These are phyloP conservation scores for Oxyteleia sp. DNA, from an alignment of 2,888 invertebrate genomes.

Conservation along the genomic window DNA sequence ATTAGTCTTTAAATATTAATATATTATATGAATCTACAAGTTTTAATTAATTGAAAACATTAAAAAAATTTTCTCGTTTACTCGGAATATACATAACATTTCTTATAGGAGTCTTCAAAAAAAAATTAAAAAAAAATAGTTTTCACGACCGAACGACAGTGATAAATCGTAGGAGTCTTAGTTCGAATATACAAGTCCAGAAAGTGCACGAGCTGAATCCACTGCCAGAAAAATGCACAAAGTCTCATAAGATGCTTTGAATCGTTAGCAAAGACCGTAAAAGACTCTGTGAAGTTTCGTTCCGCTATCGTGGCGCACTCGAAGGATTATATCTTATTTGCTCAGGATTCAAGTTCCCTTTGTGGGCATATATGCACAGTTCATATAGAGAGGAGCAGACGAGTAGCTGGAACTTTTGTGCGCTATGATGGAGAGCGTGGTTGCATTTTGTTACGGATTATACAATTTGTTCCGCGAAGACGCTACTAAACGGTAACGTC, in stretches of 20 bases:
- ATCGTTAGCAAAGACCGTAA: slow-evolving; percentile 63
- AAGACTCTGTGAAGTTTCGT: slow-evolving; percentile 65
- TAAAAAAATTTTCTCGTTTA: no score
- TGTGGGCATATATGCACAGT: slow-evolving; percentile 62
- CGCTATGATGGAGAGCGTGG: slow-evolving; percentile 35
- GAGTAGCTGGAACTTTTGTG: slow-evolving; percentile 57
- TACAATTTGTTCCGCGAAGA: slow-evolving; percentile 83
- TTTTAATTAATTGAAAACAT: no score
- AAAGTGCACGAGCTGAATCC: slow-evolving; percentile 19
- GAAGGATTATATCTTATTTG: slow-evolving; percentile 68
- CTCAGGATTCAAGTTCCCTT: slow-evolving; percentile 50
- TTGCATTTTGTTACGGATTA: slow-evolving; percentile 82
- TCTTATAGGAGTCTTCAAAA: no score
- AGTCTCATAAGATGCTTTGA: slow-evolving; percentile 53
- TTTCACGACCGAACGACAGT: slow-evolving; percentile 14
- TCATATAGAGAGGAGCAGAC: slow-evolving; percentile 39
- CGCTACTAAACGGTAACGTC: slow-evolving; percentile 48
- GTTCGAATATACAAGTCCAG: slow-evolving; percentile 27
- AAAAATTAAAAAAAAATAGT: slow-evolving; percentile 4
- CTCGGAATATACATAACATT: no score
- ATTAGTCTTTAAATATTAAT: no score
- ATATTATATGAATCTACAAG: no score
- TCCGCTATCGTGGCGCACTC: slow-evolving; percentile 60
- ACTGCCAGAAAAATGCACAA: slow-evolving; percentile 38
- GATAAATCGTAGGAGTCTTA: slow-evolving; percentile 16